Percentiles rank a stretch among this genome's conserved stretches.
phyloP scores from a whole-genome alignment of 2,888 invertebrate genomes.

The Caenorhabditis sp. region DNA sequence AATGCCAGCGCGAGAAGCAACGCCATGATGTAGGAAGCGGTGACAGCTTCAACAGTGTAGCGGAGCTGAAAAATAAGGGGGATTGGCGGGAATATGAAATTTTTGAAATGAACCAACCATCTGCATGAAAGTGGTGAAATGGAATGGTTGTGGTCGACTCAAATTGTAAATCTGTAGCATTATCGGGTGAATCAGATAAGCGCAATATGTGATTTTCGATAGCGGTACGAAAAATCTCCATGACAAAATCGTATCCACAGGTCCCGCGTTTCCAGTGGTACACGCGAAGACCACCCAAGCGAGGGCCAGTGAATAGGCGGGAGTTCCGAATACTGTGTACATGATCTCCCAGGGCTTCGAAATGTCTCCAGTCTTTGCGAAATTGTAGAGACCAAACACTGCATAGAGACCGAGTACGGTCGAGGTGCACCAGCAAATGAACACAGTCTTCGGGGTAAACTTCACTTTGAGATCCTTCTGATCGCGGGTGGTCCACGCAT shows the following conservation, averaged over 20 bases:
- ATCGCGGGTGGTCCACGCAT: slow-evolving; percentile 62
- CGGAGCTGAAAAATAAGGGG: slow-evolving; percentile 72
- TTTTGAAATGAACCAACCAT: slow-evolving; percentile 72
- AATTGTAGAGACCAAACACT: slow-evolving; percentile 81
- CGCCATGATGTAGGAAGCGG: slow-evolving; percentile 79
- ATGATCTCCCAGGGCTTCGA: slow-evolving; percentile 66
- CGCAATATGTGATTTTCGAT: slow-evolving; percentile 94
- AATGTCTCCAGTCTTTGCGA: slow-evolving; percentile 82
- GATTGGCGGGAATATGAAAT: background rate
- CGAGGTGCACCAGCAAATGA: slow-evolving; percentile 37
- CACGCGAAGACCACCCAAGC: slow-evolving; percentile 85
- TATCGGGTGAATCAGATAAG: slow-evolving; percentile 88
- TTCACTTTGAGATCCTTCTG: slow-evolving; percentile 71
- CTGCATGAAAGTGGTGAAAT: slow-evolving; percentile 82
- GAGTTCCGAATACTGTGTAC: slow-evolving; percentile 75
- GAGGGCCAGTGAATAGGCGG: slow-evolving; percentile 84
- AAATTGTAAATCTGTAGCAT: slow-evolving; percentile 82
- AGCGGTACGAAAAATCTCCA: slow-evolving; percentile 92
- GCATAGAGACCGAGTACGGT: slow-evolving; percentile 76
- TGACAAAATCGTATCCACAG: slow-evolving; percentile 89
- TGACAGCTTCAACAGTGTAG: slow-evolving; percentile 79
- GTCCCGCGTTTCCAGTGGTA: slow-evolving; percentile 81
- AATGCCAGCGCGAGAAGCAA: slow-evolving; percentile 78
- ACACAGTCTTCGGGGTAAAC: slow-evolving; percentile 51
- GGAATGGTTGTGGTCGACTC: slow-evolving; percentile 81